A percentile compares a stretch with the other conserved stretches of the same genome.
Conservation (phyloP, 2,888 invertebrate genomes). For the Melieria crassipennis region DNA sequence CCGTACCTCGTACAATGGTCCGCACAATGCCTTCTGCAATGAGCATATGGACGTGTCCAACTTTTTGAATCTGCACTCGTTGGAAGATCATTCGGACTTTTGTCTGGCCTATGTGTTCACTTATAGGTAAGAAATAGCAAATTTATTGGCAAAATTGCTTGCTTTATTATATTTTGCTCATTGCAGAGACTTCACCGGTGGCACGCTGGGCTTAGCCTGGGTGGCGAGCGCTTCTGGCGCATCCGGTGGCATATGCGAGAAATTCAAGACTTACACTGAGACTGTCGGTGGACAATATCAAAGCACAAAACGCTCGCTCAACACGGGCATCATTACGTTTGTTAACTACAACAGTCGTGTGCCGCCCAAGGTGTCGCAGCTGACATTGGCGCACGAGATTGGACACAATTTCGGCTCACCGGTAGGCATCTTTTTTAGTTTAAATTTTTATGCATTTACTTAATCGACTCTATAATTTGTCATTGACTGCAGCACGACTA, state of each 20-base stretch:
- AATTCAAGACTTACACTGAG: constrained; percentile 96
- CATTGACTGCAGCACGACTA: constrained; percentile 82
- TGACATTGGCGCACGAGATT: constrained; percentile 97
- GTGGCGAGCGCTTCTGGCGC: constrained; percentile 98
- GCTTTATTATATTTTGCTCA: neutral
- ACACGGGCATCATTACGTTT: constrained; percentile 98
- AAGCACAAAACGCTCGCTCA: constrained; percentile 91
- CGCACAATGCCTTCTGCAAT: constrained; percentile 89
- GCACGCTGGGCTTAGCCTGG: constrained; percentile 98
- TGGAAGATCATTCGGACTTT: constrained; percentile 97
- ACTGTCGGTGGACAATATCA: constrained; percentile 94
- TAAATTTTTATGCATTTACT: neutral
- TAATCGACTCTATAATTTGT: constrained; percentile 19
- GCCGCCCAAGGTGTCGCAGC: constrained; percentile 96
- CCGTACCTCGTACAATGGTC: constrained; percentile 71
- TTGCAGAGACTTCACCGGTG: constrained; percentile 92
- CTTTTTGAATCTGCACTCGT: constrained; percentile 96
- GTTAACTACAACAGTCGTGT: constrained; percentile 98
- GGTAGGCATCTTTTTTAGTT: constrained; percentile 68
- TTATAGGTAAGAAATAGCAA: constrained; percentile 67
- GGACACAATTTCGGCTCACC: constrained; percentile 99
- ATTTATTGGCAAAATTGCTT: neutral
- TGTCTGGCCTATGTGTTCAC: constrained; percentile 99
- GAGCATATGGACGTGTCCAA: constrained; percentile 99
- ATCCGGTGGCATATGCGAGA: constrained; percentile 98